Base-by-base conservation (phyloP, 2,797 vertebrate genomes). In the Propithecus perrieri region DNA sequence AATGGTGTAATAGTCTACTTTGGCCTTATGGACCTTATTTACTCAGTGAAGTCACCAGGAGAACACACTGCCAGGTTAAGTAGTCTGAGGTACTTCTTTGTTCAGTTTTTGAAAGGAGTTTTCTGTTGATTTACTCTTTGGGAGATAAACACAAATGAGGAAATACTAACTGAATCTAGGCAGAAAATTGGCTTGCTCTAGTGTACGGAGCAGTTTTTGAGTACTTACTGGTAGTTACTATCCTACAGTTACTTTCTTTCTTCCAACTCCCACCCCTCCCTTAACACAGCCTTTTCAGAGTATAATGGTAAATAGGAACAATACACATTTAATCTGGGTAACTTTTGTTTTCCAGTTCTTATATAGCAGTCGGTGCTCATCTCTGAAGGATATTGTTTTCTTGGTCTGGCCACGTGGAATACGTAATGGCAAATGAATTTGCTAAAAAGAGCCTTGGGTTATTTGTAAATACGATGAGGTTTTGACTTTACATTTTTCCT, bases 101-200 rank as follows among this genome's bases (percentile, higher is more conserved):
- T 97, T 96, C 97, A 50, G 69, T 43, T 96, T 97, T 89, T 95
- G 89, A 97, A 97, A 97, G 94, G n/a, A 93, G 35, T 95, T 91
- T 97, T 91, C 93, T 92, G 72, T 89, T 89, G n/a, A 26, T 93
- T 93, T 95, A 71, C 76, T 94, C 93, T 96, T 94, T 50, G 53
- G 81, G 84, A 97, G 89, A 94, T 95, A 97, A 96, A 97, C 75
- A 89, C 93, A 72, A 91, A 90, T 92, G 96, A 95, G 94, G 97
- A 97, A 97, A 96, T 97, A 67, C 75, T 96, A 92, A 91, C 53
- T 43, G 53, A 96, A 96, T 87, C 84, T 85, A 61, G 50, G 80
- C 86, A 96, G 93, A 96, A 93, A 86, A 74, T 71, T 94, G 84
- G 41, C 85, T 89, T 96, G 53, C 86, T 96, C 93, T 63, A 57